Evolutionary conservation across 1,140 invertebrate species (phyloP).

Genomic region (Littorina saxatilis): DNA sequence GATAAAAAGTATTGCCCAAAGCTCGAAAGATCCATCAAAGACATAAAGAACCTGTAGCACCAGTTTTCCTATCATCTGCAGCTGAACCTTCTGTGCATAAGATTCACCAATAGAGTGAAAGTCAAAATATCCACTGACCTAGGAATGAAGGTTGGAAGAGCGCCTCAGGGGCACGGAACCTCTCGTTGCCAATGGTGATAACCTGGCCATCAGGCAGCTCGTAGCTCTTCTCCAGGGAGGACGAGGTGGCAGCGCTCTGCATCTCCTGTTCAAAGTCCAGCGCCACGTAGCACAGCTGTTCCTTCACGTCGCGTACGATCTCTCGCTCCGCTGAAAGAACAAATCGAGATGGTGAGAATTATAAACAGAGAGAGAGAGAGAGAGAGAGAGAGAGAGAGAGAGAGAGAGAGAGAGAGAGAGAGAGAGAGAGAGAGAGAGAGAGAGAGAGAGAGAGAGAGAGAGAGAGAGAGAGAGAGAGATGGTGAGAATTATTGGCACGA

Average conservation of each 20-base stretch:
- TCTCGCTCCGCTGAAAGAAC: conserved; percentile 84
- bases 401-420: neutral
- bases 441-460: no score
- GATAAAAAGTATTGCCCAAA: no score
- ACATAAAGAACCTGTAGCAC: neutral
- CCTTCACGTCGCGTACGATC: conserved; percentile 93
- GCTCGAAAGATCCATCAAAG: neutral
- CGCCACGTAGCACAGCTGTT: conserved; percentile 76
- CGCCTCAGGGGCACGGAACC: conserved; percentile 70
- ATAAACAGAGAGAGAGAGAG: neutral
- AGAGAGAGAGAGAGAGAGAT: no score
- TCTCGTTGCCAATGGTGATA: conserved; percentile 88
- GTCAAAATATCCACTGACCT: conserved; percentile 45
- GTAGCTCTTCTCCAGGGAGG: conserved; percentile 51
- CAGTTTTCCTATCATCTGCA: no score
- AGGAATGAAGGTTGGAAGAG: conserved; percentile 84
- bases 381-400: conserved; percentile 16
- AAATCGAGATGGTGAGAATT: neutral
- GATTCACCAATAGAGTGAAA: neutral
- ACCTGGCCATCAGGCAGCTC: conserved; percentile 51
- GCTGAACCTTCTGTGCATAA: no score
- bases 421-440: no score
- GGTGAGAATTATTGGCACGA: no score
- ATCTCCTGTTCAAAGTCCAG: conserved; percentile 88
- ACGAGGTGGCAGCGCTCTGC: conserved; percentile 85